Conservation (phyloP, 2,113 vertebrate genomes). For the Panthera leo region DNA sequence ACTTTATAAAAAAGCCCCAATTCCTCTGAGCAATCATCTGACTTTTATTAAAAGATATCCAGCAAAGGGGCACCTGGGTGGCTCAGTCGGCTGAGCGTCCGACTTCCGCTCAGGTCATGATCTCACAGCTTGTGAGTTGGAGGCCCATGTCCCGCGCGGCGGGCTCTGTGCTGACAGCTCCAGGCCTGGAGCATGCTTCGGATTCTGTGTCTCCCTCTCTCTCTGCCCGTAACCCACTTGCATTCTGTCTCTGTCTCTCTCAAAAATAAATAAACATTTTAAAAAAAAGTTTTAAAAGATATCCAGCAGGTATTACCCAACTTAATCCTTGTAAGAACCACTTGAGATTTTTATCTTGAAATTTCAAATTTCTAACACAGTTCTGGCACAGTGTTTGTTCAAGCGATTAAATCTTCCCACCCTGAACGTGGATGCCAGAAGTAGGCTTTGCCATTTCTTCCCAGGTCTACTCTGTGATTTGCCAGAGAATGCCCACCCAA, state of each 20-base stretch:
- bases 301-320: not conserved
- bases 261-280: no score
- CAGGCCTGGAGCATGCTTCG: no score
- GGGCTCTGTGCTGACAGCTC: no score
- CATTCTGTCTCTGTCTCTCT: no score
- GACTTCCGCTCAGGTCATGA: no score
- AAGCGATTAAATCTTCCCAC: not conserved
- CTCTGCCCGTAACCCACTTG: no score
- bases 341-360: not conserved
- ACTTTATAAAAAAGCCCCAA: not conserved
- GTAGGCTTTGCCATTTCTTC: not conserved
- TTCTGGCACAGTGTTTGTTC: not conserved
- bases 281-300: not conserved
- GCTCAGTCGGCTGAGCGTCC: no score
- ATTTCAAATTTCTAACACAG: not conserved
- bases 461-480: not conserved
- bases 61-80: not conserved
- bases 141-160: no score
- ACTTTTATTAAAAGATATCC: not conserved
- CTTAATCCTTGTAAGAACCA: not conserved
- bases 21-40: not conserved
- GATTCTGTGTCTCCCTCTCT: no score
- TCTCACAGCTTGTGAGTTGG: no score
- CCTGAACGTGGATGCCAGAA: not conserved
- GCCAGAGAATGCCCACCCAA: no score